phyloP scores from a whole-genome alignment of 2,888 invertebrate species.

The Mimachlamys varia region DNA sequence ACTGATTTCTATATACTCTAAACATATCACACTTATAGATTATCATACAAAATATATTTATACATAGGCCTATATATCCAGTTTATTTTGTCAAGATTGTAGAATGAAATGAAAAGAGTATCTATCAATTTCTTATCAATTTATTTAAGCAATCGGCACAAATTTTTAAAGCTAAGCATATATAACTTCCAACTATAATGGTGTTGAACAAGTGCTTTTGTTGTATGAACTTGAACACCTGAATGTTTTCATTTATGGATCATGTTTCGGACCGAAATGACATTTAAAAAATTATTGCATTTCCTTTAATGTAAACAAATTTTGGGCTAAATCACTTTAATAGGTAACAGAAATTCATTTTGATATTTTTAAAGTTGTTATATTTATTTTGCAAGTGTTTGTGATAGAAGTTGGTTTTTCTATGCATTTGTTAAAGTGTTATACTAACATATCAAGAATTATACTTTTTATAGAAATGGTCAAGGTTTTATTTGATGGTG shows the following conservation, averaged over 20 bases:
- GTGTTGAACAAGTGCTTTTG: too few species aligned
- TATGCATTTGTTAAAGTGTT: neutral
- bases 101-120: neutral
- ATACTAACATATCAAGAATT: slow-evolving; percentile 4
- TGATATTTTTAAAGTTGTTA: neutral
- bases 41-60: neutral
- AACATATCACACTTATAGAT: neutral
- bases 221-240: too few species aligned
- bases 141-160: neutral
- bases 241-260: too few species aligned
- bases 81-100: slow-evolving; percentile 10
- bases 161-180: neutral
- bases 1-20: neutral
- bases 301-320: neutral
- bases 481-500: neutral
- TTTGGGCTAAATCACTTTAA: neutral
- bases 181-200: too few species aligned
- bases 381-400: neutral
- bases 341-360: neutral
- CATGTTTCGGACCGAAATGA: neutral
- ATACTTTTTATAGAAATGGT: neutral
- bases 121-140: neutral
- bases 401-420: too few species aligned
- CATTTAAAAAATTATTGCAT: neutral
- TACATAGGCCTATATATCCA: neutral